A percentile compares a stretch with the other conserved stretches of the same genome.
Evolutionary conservation across 2,797 vertebrate genomes (phyloP).

Genomic region (Florisuga fusca): DNA sequence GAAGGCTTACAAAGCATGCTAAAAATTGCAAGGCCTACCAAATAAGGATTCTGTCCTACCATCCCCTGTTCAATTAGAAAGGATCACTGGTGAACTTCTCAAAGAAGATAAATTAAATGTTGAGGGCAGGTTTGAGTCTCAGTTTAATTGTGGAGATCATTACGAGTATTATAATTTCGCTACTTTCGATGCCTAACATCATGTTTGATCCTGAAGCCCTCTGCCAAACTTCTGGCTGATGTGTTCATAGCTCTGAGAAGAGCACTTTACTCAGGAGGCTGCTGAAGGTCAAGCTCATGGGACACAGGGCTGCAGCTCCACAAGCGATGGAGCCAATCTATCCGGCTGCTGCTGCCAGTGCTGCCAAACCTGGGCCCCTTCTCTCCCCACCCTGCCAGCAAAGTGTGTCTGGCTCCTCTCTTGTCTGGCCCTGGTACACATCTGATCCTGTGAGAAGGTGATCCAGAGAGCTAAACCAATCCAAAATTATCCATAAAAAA

Average conservation of each 20-base stretch:
- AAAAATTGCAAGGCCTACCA: background rate
- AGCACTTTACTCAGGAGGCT: background rate
- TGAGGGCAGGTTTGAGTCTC: background rate
- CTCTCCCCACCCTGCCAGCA: background rate
- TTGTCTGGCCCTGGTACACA: background rate
- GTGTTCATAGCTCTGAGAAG: background rate
- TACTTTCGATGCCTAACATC: background rate
- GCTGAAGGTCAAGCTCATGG: background rate
- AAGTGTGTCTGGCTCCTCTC: background rate
- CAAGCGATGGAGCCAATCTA: background rate
- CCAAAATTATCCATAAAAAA: background rate
- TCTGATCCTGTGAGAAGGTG: background rate
- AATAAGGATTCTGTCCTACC: background rate
- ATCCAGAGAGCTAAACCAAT: background rate
- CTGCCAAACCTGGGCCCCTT: background rate
- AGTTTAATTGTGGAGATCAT: background rate
- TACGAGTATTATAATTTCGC: background rate
- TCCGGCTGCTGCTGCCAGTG: background rate
- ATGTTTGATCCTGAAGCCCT: background rate
- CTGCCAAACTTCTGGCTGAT: background rate
- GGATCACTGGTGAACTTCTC: background rate
- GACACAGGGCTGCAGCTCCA: background rate
- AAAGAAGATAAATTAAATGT: background rate
- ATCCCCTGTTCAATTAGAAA: background rate
- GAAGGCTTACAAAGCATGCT: background rate